These are phyloP conservation scores for Morpho helenor DNA, from an alignment of 2,888 invertebrate species.

Conservation along the genomic window DNA sequence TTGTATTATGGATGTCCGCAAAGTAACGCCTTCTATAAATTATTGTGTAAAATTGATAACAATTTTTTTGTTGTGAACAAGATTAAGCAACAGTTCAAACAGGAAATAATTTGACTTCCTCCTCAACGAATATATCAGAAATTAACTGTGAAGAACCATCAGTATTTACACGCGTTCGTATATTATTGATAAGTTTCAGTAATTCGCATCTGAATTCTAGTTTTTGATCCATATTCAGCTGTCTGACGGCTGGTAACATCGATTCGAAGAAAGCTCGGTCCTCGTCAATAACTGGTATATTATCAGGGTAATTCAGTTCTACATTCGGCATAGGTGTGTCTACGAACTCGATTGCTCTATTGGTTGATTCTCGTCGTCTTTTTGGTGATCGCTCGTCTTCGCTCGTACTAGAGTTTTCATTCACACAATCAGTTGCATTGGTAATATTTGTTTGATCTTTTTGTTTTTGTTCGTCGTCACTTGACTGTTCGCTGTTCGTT, in stretches of 20 bases:
- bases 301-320: not conserved
- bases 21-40: too few species aligned
- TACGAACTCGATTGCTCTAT: constrained; percentile 37
- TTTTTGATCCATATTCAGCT: constrained; percentile 59
- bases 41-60: too few species aligned
- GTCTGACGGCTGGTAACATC: constrained; percentile 54
- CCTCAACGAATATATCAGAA: too few species aligned
- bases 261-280: constrained; percentile 63
- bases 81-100: too few species aligned
- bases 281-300: constrained; percentile 37
- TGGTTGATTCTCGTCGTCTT: constrained; percentile 34
- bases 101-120: too few species aligned
- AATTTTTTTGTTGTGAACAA: too few species aligned
- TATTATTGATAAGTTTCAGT: constrained; percentile 46
- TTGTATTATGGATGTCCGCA: too few species aligned
- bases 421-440: not conserved
- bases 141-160: too few species aligned
- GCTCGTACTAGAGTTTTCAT: constrained; percentile 14
- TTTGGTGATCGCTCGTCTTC: constrained; percentile 38
- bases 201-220: constrained; percentile 58
- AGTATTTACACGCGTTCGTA: constrained; percentile 34
- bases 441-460: not conserved
- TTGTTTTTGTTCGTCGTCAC: constrained; percentile 35
- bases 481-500: constrained; percentile 4
- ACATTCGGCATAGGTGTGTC: constrained; percentile 40